Evolutionary conservation across 23 tunicate genomes (phyloP).

Genomic region (Ascidia mentula): DNA sequence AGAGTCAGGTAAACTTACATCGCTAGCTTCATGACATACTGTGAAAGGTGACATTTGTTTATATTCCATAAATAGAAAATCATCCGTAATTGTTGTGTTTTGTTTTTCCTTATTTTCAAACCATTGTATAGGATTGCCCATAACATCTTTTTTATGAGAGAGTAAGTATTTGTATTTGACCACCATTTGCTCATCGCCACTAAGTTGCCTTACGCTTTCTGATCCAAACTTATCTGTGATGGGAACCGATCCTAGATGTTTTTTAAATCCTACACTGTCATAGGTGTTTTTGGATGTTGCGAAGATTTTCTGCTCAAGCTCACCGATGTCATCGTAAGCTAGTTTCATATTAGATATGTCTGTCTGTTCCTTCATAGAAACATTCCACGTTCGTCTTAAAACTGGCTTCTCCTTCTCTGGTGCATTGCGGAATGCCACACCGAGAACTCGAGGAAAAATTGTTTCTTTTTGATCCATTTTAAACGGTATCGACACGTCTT

Average conservation of each 20-base stretch:
- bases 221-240: background rate
- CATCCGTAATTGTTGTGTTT: background rate
- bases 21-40: too few relatives aligned
- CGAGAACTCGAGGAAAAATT: background rate
- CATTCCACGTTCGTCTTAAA: background rate
- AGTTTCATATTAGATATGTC: background rate
- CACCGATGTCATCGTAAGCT: background rate
- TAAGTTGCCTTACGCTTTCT: background rate
- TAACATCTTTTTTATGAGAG: background rate
- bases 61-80: background rate
- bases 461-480: background rate
- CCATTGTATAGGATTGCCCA: background rate
- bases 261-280: background rate
- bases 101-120: background rate
- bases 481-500: background rate
- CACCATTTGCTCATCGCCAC: background rate
- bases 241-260: background rate
- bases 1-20: too few relatives aligned
- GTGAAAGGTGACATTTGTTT: background rate
- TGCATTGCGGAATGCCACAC: background rate
- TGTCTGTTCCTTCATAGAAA: background rate
- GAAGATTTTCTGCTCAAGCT: background rate
- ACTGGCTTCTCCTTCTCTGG: background rate
- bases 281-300: background rate
- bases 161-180: background rate